Percentiles rank a stretch among this genome's conserved stretches.
Conservation (phyloP, 1,140 invertebrate species). For the Philotrypesis tridentata region DNA sequence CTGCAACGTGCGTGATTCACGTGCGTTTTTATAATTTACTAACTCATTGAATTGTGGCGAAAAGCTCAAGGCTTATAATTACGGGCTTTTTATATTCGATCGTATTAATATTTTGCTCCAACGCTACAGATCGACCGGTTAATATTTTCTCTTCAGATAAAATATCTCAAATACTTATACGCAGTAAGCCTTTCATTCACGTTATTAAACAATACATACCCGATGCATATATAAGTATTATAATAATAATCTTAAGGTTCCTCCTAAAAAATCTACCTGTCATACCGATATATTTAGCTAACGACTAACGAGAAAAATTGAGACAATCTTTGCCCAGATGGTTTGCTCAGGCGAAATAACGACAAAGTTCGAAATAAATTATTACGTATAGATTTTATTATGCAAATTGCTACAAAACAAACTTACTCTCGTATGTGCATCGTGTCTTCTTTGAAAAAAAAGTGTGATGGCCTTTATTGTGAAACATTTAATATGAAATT, state of each 20-base stretch:
- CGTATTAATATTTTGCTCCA: not conserved
- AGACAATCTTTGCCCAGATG: too few species aligned
- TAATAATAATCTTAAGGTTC: slow-evolving; percentile 8
- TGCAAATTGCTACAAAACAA: too few species aligned
- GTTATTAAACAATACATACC: slow-evolving; percentile 13
- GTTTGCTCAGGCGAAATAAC: too few species aligned
- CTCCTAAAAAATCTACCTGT: too few species aligned
- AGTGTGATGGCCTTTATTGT: too few species aligned
- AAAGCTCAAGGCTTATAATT: not conserved
- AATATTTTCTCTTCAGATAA: slow-evolving; percentile 13
- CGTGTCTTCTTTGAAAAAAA: too few species aligned
- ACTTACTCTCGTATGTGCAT: too few species aligned
- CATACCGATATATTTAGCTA: too few species aligned
- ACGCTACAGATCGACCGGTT: not conserved
- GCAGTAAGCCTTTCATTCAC: not conserved
- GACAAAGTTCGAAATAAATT: too few species aligned
- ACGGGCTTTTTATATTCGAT: not conserved
- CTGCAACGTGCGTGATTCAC: not conserved
- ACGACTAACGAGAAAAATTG: too few species aligned
- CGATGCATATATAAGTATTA: not conserved
- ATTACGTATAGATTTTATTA: too few species aligned
- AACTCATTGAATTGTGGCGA: not conserved
- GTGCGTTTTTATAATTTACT: not conserved
- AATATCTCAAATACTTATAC: not conserved
- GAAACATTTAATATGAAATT: too few species aligned